These are phyloP conservation scores for Anguilla pacifica DNA, from an alignment of 2,797 vertebrate genomes.

Conservation along the genomic window DNA sequence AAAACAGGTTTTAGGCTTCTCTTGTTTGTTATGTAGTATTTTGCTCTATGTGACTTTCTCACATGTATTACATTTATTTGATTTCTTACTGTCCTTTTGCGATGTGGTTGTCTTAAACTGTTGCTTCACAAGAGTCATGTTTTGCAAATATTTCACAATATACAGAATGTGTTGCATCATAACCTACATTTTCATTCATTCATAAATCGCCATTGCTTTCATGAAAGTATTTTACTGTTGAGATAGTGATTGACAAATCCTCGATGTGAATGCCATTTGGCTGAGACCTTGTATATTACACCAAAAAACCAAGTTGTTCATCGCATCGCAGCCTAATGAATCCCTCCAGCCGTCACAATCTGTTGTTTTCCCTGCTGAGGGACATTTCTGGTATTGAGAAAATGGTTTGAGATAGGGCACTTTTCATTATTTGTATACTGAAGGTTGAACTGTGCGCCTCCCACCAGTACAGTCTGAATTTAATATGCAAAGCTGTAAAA, in stretches of 20 bases:
- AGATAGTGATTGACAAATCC: background rate
- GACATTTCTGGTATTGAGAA: conserved; percentile 54
- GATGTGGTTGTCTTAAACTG: background rate
- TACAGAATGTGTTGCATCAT: background rate
- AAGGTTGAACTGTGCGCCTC: conserved; percentile 35
- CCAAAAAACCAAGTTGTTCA: conserved; percentile 40
- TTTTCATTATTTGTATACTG: conserved; percentile 19
- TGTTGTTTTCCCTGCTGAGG: conserved; percentile 53
- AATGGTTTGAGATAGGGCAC: conserved; percentile 38
- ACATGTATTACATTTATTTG: background rate
- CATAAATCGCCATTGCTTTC: background rate
- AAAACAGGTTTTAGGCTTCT: background rate
- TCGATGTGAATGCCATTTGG: conserved; percentile 17
- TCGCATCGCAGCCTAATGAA: conserved; percentile 66
- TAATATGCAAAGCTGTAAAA: background rate
- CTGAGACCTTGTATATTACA: conserved; percentile 12
- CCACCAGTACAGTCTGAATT: background rate
- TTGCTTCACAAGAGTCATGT: background rate
- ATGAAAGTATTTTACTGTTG: conserved; percentile 18
- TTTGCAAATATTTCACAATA: conserved; percentile 16
- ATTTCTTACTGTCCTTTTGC: background rate
- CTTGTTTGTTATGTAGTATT: background rate
- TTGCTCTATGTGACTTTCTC: background rate
- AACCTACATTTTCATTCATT: background rate
- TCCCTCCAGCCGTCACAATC: conserved; percentile 52